Base-by-base conservation (phyloP, 1,140 invertebrate genomes). In the Dryas iulia region DNA sequence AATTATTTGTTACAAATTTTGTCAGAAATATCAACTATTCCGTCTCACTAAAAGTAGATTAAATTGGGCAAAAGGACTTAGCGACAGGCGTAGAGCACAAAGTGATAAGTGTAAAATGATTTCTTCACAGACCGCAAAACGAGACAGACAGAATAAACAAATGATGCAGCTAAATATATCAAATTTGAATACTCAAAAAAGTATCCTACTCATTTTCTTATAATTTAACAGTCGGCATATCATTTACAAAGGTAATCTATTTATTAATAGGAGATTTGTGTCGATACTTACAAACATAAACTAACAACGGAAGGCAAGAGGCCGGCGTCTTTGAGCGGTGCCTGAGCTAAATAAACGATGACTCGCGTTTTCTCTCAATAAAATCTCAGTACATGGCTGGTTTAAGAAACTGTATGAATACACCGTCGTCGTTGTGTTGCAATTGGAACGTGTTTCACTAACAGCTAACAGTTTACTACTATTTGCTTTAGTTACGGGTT, bases 211-310 rank as follows among this genome's bases (percentile, higher is more conserved):
- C 18, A 26, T 57, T 57, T 62, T 62, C 39, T 31, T 64, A 64
- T 64, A 56, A 14, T 25, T 26, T 52, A 54, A 47, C 11, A 56
- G 72, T 65, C 69, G 81, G 81, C 75, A 66, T 86, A 89, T 90
- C 87, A 68, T 63, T 90, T 84, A 76, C 87, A 87, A 83, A 86
- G 82, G 79, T 80, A 86, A 90, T 90, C 80, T 85, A 84, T 90
- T 87, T 90, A 87, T 79, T 78, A 78, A 84, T 86, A 87, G 79
- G 79, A 80, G 72, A 77, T 60, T 57, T 62, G 66, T 63, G 57
- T 52, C 66, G 71, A 67, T 73, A 72, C 72, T 66, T 62, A 77
- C 71, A 83, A 47, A 47, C 7, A 47, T 47, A 47, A 31, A 77
- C 76, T 83, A 85, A 82, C 81, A 83, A 80, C 82, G 72, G 85